A percentile compares a stretch with the other conserved stretches of the same genome.
These are phyloP conservation scores for Chaetogeoica ovagalla DNA, from an alignment of 2,888 invertebrate genomes.

Conservation along the genomic window DNA sequence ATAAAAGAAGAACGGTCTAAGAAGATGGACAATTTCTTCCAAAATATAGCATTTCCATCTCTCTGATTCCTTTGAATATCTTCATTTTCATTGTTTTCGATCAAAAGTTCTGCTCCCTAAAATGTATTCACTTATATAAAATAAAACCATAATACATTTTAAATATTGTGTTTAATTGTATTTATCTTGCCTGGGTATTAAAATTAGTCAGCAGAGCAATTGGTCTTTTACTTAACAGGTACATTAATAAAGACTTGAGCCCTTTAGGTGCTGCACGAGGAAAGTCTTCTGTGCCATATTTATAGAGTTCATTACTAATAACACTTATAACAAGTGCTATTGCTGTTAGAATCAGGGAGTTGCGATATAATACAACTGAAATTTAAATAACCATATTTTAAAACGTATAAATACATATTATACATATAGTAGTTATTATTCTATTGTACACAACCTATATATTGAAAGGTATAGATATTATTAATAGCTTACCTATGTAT, in stretches of 20 bases:
- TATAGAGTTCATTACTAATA: constrained; percentile 28
- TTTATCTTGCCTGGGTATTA: constrained; percentile 11
- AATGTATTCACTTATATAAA: not conserved
- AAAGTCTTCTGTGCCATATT: constrained; percentile 20
- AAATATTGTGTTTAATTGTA: not conserved
- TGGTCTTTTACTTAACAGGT: constrained; percentile 35
- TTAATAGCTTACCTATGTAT: constrained; percentile 5
- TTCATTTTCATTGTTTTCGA: constrained; percentile 22
- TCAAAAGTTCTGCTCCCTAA: constrained; percentile 37
- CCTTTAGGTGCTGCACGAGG: constrained; percentile 13
- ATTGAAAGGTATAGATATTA: no score
- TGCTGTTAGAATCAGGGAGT: constrained; percentile 31
- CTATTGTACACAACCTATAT: no score
- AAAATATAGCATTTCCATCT: constrained; percentile 31
- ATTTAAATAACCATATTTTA: not conserved
- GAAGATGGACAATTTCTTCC: constrained; percentile 29
- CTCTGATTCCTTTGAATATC: not conserved
- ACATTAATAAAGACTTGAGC: not conserved
- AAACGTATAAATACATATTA: not conserved
- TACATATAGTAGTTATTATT: no score
- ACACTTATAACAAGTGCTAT: constrained; percentile 23
- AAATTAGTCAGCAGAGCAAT: constrained; percentile 22
- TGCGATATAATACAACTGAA: constrained; percentile 34
- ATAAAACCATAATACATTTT: not conserved
- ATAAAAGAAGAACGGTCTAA: constrained; percentile 27